Conservation (phyloP, 2,113 vertebrate genomes). For the Gambusia holbrooki region DNA sequence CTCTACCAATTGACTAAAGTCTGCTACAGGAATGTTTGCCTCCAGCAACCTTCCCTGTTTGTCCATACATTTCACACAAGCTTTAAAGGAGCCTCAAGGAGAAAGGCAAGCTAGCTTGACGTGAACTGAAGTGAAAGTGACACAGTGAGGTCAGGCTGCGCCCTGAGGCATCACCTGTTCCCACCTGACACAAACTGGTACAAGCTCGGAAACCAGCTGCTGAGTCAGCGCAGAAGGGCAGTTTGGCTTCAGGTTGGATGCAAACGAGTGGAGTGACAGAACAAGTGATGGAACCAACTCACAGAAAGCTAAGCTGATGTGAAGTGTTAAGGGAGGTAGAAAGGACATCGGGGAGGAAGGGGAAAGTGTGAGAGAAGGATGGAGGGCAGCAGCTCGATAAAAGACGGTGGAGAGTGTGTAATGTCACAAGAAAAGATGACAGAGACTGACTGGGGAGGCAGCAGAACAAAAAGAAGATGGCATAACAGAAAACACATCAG, state of each 20-base stretch:
- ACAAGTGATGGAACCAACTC: slow-evolving; percentile 38
- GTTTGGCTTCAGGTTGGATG: slow-evolving; percentile 8
- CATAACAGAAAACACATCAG: slow-evolving; percentile 30
- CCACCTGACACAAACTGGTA: slow-evolving; percentile 55
- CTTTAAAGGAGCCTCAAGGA: slow-evolving; percentile 53
- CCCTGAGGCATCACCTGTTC: slow-evolving; percentile 66
- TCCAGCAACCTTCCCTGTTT: not conserved
- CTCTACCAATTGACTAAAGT: not conserved
- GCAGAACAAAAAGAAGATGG: slow-evolving; percentile 23
- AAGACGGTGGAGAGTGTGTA: slow-evolving; percentile 7
- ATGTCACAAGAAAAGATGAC: slow-evolving; percentile 12
- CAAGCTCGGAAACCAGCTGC: slow-evolving; percentile 56
- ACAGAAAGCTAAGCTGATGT: slow-evolving; percentile 48
- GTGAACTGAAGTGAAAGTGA: slow-evolving; percentile 62
- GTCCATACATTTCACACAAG: slow-evolving; percentile 11
- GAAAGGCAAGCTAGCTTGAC: slow-evolving; percentile 45
- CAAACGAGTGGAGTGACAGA: slow-evolving; percentile 32
- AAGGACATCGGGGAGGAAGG: slow-evolving; percentile 23
- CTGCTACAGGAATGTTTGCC: slow-evolving; percentile 8
- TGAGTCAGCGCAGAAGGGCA: slow-evolving; percentile 46
- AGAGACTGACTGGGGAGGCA: slow-evolving; percentile 9
- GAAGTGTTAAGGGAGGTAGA: slow-evolving; percentile 36
- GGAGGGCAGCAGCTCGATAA: not conserved
- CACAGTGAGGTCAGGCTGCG: slow-evolving; percentile 66
- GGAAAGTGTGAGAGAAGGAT: not conserved